These are phyloP conservation scores for Coptodon bakossiorum DNA, from an alignment of 2,113 vertebrate species.

Conservation along the genomic window DNA sequence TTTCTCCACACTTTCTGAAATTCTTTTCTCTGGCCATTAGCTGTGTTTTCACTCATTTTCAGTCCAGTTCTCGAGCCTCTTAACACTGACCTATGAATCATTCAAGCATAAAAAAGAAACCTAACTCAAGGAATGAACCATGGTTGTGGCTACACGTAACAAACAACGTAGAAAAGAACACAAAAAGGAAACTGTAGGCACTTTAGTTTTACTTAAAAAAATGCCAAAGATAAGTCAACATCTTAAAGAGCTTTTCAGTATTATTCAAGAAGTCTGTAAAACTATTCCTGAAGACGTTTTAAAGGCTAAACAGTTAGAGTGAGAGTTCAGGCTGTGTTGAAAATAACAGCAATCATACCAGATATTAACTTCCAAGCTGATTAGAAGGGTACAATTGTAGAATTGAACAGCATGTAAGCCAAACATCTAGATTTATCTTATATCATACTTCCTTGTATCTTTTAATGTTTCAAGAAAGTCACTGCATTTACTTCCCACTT, in stretches of 20 bases:
- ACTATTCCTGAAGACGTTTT: background rate
- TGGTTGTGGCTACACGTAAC: background rate
- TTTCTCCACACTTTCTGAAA: background rate
- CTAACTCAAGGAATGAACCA: rapidly evolving
- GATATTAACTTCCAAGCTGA: background rate
- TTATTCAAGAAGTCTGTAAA: background rate
- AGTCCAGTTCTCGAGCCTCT: background rate
- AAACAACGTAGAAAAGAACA: rapidly evolving
- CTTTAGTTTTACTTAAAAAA: background rate
- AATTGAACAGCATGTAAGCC: rapidly evolving
- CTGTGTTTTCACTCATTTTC: background rate
- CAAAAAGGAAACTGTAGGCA: background rate
- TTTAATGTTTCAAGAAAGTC: rapidly evolving
- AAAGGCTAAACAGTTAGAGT: background rate
- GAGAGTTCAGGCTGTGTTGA: background rate
- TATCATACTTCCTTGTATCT: background rate
- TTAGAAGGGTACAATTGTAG: background rate
- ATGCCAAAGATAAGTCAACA: background rate
- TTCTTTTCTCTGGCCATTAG: background rate
- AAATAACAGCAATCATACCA: background rate
- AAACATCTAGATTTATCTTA: background rate
- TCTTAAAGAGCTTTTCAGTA: background rate
- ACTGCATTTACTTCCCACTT: background rate
- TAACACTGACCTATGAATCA: background rate
- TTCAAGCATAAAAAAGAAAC: background rate